Evolutionary conservation across 2,888 invertebrate genomes (phyloP).

Genomic region (Hesperia comma): DNA sequence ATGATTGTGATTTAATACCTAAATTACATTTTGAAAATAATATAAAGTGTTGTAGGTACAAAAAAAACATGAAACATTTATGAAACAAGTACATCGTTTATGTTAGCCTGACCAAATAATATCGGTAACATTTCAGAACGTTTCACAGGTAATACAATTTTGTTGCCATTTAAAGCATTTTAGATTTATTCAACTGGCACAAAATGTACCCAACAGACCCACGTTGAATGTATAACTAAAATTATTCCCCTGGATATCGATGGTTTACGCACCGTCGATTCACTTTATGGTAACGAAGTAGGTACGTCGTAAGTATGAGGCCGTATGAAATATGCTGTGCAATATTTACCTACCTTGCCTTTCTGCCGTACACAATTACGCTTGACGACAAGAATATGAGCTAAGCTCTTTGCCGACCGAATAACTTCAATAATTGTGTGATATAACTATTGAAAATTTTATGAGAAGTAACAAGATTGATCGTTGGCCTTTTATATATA

Average conservation of each 20-base stretch:
- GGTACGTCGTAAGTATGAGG: slow-evolving; percentile 45
- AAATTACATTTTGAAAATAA: no score
- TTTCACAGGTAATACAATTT: slow-evolving; percentile 4
- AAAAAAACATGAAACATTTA: neutral
- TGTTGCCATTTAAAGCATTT: slow-evolving; percentile 18
- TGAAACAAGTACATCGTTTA: no score
- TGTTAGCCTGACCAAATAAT: neutral
- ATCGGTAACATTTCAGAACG: neutral
- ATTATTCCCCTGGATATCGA: slow-evolving; percentile 49
- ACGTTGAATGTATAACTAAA: slow-evolving; percentile 42
- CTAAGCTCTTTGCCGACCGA: slow-evolving; percentile 33
- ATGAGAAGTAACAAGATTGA: slow-evolving; percentile 16
- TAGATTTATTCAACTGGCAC: slow-evolving; percentile 33
- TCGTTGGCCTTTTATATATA: neutral
- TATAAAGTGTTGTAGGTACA: no score
- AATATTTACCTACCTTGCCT: slow-evolving; percentile 41
- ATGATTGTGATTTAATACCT: neutral
- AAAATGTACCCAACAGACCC: slow-evolving; percentile 37
- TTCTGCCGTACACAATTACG: slow-evolving; percentile 41
- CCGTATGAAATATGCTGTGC: slow-evolving; percentile 43
- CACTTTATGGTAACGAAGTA: slow-evolving; percentile 59
- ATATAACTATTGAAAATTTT: slow-evolving; percentile 28
- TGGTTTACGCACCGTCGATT: slow-evolving; percentile 63
- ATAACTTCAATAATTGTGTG: slow-evolving; percentile 27
- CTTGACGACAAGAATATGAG: slow-evolving; percentile 41